A percentile compares a stretch with the other conserved stretches of the same genome.
Conservation (phyloP, 2,888 invertebrate genomes). For the Sicus ferrugineus region DNA sequence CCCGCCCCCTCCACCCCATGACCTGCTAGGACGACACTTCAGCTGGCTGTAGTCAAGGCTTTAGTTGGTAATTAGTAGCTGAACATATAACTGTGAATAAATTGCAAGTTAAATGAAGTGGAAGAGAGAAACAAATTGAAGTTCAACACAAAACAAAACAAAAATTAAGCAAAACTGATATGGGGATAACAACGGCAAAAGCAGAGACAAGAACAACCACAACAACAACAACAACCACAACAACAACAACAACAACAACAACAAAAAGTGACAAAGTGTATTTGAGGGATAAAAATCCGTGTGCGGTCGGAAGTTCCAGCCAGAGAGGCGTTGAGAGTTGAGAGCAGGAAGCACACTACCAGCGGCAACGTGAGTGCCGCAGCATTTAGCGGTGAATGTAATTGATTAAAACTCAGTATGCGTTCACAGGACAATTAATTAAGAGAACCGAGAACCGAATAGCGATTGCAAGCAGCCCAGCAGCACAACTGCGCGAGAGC, state of each 20-base stretch:
- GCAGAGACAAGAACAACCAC: background rate
- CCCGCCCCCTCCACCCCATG: background rate
- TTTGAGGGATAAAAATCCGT: background rate
- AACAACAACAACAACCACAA: too few relatives aligned
- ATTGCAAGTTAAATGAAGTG: conserved; percentile 49
- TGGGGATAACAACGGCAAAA: background rate
- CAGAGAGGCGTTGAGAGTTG: background rate
- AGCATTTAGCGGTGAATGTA: background rate
- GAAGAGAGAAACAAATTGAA: conserved; percentile 9
- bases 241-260: background rate
- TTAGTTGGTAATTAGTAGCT: conserved; percentile 56
- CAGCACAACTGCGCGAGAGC: background rate
- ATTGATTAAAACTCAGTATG: background rate
- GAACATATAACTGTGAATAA: conserved; percentile 45
- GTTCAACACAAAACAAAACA: background rate
- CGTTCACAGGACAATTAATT: background rate
- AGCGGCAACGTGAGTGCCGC: background rate
- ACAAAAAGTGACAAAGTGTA: background rate
- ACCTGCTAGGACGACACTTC: background rate
- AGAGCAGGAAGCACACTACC: background rate
- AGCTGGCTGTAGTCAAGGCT: conserved; percentile 30
- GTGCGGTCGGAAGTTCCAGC: background rate
- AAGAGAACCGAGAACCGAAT: background rate
- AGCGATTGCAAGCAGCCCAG: background rate
- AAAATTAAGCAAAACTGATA: background rate